These are phyloP conservation scores for human DNA, from an alignment of 2,113 vertebrate species.

Conservation along the genomic window GRCh38 chr3:114320001-114320500, in stretches of 20 bases:
- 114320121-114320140: constrained; percentile 35
- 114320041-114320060: neutral
- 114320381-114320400: constrained; percentile 87
- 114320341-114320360: constrained; percentile 79
- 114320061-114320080: neutral
- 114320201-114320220: constrained; percentile 48
- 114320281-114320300: constrained; percentile 84
- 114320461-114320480: constrained; percentile 73
- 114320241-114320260: constrained; percentile 76
- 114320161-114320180: constrained; percentile 26
- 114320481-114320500: constrained; percentile 83
- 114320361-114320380: constrained; percentile 84
- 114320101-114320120: neutral
- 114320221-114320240: constrained; percentile 72
- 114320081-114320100: neutral
- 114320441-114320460: constrained; percentile 83
- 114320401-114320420: constrained; percentile 85
- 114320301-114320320: constrained; percentile 88
- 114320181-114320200: constrained; percentile 42
- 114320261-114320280: constrained; percentile 79
- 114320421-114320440: constrained; percentile 87
- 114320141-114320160: constrained; percentile 41
- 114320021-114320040: neutral
- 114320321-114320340: constrained; percentile 83
- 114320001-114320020: neutral